Base-by-base conservation (phyloP, 2,888 invertebrate species). In the Chymomyza procnemis region DNA sequence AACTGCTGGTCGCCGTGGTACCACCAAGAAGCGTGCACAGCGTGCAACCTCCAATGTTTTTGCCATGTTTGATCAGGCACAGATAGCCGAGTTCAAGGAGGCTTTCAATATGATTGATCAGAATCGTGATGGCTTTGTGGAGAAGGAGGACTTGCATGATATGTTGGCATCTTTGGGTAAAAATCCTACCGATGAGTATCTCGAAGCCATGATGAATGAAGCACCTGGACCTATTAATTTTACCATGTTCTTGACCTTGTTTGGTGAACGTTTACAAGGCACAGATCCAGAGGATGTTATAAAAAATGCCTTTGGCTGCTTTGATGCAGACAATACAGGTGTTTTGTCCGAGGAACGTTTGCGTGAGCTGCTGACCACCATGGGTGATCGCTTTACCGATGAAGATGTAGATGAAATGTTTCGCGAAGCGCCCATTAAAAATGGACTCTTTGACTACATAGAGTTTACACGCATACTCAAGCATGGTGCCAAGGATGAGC, bases 91-190 rank as follows among this genome's bases (percentile, higher is more conserved):
- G 91, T 99, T 99, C 91, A 99, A 99, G 90, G 99, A 99, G 92
- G 99, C 99, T 0, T 99, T 99, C 91, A 99, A 99, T 90, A 99
- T 99, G 99, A 99, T 99, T 88, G 99, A 99, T 90, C 99, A 99
- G 91, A 99, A 99, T 91, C 94, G 99, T 69, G 99, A 99, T 92
- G 99, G 99, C 0, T 99, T 99, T 89, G 97, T 99, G 66, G 98
- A 99, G 90, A 99, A 99, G 90, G 99, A 99, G 92, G 99, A 99
- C 91, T 93, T 99, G 21, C 98, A 99, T 91, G 99, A 99, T 88
- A 99, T 99, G 99, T 93, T 99, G 57, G 99, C 99, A 48, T 99
- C 99, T 30, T 92, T 99, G 85, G 97, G 97, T 66, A 99, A 99
- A 92, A 97, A 97, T 90, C 99, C 99, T 1, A 96, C 96, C 8